Evolutionary conservation across 2,888 invertebrate genomes (phyloP).

Genomic region (Melieria omissa): DNA sequence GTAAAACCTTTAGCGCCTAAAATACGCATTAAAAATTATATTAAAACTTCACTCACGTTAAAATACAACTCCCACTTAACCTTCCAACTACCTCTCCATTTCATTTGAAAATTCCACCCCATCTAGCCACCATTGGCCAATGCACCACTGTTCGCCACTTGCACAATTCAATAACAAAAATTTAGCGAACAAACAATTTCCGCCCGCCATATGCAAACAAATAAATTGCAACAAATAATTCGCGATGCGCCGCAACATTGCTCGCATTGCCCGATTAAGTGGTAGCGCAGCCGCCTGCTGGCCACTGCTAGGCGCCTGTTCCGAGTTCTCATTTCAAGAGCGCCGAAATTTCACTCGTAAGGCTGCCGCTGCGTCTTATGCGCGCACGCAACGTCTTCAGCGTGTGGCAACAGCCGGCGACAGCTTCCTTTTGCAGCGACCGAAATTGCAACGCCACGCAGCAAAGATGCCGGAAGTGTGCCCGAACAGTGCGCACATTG

Average conservation of each 20-base stretch:
- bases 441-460: too few species aligned
- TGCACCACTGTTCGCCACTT: neutral
- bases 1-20: too few species aligned
- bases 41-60: too few species aligned
- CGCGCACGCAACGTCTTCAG: neutral
- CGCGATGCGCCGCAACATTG: conserved; percentile 13
- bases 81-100: too few species aligned
- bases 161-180: conserved; percentile 23
- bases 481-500: neutral
- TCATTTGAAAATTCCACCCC: too few species aligned
- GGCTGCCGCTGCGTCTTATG: neutral
- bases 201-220: conserved; percentile 1
- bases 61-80: too few species aligned
- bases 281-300: conserved; percentile 5
- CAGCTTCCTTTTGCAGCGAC: neutral
- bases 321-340: conserved; percentile 48
- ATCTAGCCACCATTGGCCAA: too few species aligned
- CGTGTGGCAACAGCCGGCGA: neutral
- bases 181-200: conserved; percentile 20
- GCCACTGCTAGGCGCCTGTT: conserved; percentile 40
- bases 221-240: conserved; percentile 19
- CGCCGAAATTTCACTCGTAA: conserved; percentile 38
- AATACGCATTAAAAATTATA: too few species aligned
- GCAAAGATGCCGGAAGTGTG: conserved; percentile 14
- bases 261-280: conserved; percentile 6